Evolutionary conservation across 2,888 invertebrate species (phyloP), one percentile per base, ranked within the genome.

Genomic region (Archips xylosteana): DNA sequence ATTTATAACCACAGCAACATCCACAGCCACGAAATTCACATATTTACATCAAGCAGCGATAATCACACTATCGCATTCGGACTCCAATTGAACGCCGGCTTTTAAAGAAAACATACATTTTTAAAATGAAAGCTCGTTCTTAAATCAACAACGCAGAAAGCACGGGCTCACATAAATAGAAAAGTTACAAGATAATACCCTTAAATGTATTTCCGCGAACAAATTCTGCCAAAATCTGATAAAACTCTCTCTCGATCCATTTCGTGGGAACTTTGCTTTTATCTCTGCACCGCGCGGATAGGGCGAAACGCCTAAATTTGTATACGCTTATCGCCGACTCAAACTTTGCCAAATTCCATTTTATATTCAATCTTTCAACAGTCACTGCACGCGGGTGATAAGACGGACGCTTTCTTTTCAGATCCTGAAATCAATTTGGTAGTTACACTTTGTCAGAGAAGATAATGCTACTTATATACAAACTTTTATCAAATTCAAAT

Each of bases 261-360:
- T 89, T 80, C 80, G 81, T 81, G 75, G 75, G 79, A 89, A 89
- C 85, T 89, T 88, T 85, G 74, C 85, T 85, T 87, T 89, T 87
- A 89, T 89, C 88, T 87, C 78, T 76, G 71, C 79, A 77, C 76
- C 72, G 77, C 76, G 76, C 71, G 76, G 80, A 80, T 80, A 78
- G 80, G 81, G 80, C 79, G 82, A 78, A 80, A 82, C 79, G 79
- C 83, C 84, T 80, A 83, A 86, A 87, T 87, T 88, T 87, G 86
- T 87, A 83, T 85, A 86, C 83, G 80, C 84, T 87, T 87, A 86
- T 85, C 86, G 82, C 72, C 70, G 75, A 77, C 73, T 76, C 78
- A 83, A 89, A 87, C 81, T 87, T 87, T 75, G 80, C 76, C 77
- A 80, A 82, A 85, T 84, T 85, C 82, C 81, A 84, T 87, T 85